Percentiles rank a stretch among this genome's conserved stretches.
These are phyloP conservation scores for Nothocercus nigrocapillus DNA, from an alignment of 2,113 vertebrate genomes.

Conservation along the genomic window DNA sequence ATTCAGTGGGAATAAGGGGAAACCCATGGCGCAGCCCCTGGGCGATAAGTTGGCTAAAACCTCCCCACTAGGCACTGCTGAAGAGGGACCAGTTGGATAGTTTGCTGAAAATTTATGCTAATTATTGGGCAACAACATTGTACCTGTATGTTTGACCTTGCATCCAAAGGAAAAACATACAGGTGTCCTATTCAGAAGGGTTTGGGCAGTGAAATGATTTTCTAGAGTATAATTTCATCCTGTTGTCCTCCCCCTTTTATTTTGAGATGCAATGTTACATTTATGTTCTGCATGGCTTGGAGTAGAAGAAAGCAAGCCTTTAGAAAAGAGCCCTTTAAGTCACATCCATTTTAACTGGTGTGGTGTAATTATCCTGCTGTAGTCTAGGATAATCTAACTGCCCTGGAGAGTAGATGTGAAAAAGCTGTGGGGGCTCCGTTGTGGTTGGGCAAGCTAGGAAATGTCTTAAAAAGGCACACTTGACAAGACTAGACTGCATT, in stretches of 20 bases:
- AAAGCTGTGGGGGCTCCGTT: conserved; percentile 51
- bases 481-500: conserved; percentile 47
- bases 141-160: background rate
- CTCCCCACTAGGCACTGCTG: background rate
- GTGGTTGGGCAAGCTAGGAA: conserved; percentile 35
- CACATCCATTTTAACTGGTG: conserved; percentile 20
- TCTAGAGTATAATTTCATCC: background rate
- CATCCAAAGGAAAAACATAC: background rate
- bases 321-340: conserved; percentile 31
- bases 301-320: background rate
- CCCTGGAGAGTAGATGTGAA: conserved; percentile 50
- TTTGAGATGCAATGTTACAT: background rate
- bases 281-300: background rate
- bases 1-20: background rate
- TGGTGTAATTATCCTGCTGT: conserved; percentile 46
- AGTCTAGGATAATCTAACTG: conserved; percentile 29
- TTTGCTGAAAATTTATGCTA: background rate
- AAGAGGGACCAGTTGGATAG: background rate
- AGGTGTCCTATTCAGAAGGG: background rate
- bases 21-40: background rate
- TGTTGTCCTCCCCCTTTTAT: background rate
- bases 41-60: background rate
- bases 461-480: background rate
- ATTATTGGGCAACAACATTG: background rate
- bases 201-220: background rate